A percentile compares a stretch with the other conserved stretches of the same genome.
phyloP scores from a whole-genome alignment of 1,140 invertebrate genomes.

The Megalopta genalis region DNA sequence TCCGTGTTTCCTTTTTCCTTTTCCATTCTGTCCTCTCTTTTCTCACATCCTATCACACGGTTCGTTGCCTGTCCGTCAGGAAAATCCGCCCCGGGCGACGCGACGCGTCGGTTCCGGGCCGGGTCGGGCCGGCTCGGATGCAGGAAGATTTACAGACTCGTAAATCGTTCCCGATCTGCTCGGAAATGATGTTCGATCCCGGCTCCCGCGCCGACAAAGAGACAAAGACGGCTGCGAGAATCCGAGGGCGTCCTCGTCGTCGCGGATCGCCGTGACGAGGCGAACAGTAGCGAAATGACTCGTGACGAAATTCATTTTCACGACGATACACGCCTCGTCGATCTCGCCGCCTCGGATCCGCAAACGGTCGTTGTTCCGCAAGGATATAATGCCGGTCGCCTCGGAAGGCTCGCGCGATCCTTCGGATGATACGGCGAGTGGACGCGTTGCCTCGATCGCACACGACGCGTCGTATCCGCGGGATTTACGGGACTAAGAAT shows the following conservation, averaged over 20 bases:
- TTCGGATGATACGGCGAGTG: too few species aligned
- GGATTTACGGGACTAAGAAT: constrained; percentile 53
- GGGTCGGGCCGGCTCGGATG: background rate
- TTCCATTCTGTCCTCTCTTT: background rate
- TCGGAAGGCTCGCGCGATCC: too few species aligned
- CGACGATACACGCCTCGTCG: background rate
- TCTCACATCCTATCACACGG: constrained; percentile 40
- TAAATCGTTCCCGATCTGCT: constrained; percentile 59
- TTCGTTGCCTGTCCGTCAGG: constrained; percentile 50
- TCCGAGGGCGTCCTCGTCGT: background rate
- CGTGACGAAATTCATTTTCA: background rate
- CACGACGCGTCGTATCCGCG: constrained; percentile 13
- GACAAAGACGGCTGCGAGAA: constrained; percentile 24
- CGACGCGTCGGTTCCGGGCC: too few species aligned
- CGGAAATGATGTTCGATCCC: constrained; percentile 58
- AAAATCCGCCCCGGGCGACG: constrained; percentile 20
- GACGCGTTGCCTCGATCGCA: background rate
- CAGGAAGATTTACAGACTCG: constrained; percentile 57
- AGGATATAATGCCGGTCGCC: too few species aligned
- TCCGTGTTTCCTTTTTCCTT: constrained; percentile 34
- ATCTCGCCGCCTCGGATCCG: too few species aligned
- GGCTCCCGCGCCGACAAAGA: constrained; percentile 9
- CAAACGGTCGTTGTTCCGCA: too few species aligned
- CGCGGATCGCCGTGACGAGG: background rate
- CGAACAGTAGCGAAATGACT: background rate